Conservation (phyloP, 1,140 invertebrate species). For the Aporrectodea caliginosa region DNA sequence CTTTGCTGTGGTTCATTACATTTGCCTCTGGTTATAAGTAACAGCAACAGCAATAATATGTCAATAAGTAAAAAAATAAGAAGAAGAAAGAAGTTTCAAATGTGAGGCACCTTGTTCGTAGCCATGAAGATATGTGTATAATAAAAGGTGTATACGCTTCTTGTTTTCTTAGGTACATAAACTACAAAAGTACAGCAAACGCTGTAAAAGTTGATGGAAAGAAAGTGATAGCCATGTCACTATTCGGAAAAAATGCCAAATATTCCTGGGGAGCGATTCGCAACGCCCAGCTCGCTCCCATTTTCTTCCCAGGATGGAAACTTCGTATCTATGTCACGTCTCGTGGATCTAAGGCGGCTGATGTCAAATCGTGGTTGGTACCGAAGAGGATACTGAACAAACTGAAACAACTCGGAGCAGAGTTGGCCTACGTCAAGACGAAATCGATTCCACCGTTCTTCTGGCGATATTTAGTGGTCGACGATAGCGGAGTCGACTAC, state of each 20-base stretch:
- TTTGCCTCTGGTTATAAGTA: not conserved
- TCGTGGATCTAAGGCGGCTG: not conserved
- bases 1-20: too few species aligned
- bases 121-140: too few species aligned
- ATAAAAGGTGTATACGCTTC: too few species aligned
- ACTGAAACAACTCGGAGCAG: slow-evolving; percentile 3
- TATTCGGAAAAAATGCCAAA: slow-evolving; percentile 17
- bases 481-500: slow-evolving; percentile 43
- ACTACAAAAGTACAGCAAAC: not conserved
- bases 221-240: slow-evolving; percentile 32
- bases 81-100: not conserved
- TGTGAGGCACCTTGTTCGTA: not conserved
- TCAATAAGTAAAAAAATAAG: not conserved
- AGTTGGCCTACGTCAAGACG: slow-evolving; percentile 20
- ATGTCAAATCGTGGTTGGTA: slow-evolving; percentile 9
- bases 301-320: slow-evolving; percentile 31
- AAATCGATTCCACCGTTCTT: slow-evolving; percentile 1
- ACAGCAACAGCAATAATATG: not conserved
- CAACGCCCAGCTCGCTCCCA: slow-evolving; percentile 29
- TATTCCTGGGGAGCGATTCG: slow-evolving; percentile 28
- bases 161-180: not conserved
- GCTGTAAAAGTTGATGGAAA: not conserved
- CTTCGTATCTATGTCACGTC: slow-evolving; percentile 25
- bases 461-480: slow-evolving; percentile 46
- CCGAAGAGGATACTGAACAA: slow-evolving; percentile 13